Percentiles rank a stretch among this genome's conserved stretches.
phyloP scores from a whole-genome alignment of 2,888 invertebrate species.

The Heteromurus nitidus region DNA sequence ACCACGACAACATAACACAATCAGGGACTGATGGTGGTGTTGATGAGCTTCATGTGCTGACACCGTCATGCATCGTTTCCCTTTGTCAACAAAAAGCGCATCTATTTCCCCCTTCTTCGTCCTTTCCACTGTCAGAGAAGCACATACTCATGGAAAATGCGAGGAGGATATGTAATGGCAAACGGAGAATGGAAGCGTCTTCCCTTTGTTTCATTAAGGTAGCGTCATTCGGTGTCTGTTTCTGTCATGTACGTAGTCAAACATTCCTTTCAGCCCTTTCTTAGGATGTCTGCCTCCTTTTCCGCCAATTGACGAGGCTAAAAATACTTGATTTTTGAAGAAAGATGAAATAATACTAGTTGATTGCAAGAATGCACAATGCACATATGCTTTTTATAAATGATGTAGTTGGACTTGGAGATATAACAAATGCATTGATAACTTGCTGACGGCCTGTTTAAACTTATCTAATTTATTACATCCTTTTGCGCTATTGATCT shows the following conservation, averaged over 20 bases:
- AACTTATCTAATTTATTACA: too few relatives aligned
- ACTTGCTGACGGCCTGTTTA: too few relatives aligned
- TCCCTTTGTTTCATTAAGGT: conserved; percentile 12
- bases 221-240: not conserved
- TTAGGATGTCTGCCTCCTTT: too few relatives aligned
- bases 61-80: conserved; percentile 15
- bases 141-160: not conserved
- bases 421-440: too few relatives aligned
- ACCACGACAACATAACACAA: conserved; percentile 10
- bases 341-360: too few relatives aligned
- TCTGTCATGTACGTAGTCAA: not conserved
- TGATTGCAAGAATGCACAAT: too few relatives aligned
- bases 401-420: too few relatives aligned
- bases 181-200: not conserved
- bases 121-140: not conserved
- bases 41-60: conserved; percentile 14
- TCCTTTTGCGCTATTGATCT: too few relatives aligned
- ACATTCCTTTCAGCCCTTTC: too few relatives aligned
- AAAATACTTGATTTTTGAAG: too few relatives aligned
- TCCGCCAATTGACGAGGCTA: too few relatives aligned
- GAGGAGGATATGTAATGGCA: not conserved
- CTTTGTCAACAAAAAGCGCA: not conserved
- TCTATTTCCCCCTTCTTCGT: not conserved
- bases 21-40: not conserved
- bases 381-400: too few relatives aligned